Conservation (phyloP, 2,797 vertebrate genomes). For the Micromesistius poutassou region DNA sequence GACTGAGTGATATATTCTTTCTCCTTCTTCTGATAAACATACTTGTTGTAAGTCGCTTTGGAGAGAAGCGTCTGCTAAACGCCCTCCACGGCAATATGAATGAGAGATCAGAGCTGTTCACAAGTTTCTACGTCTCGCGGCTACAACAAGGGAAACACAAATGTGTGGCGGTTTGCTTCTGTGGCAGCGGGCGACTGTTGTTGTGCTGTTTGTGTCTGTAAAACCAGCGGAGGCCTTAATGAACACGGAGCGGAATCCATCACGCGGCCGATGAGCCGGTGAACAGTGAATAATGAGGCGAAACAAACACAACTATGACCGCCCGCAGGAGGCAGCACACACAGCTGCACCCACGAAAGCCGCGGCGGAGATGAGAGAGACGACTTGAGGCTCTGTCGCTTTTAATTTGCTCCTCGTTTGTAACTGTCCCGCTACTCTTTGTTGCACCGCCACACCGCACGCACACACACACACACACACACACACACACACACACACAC, state of each 20-base stretch:
- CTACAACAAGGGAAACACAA: background rate
- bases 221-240: constrained; percentile 8
- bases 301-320: background rate
- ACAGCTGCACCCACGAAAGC: background rate
- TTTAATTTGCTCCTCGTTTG: background rate
- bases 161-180: background rate
- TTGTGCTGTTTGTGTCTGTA: background rate
- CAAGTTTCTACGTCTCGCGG: too few species aligned
- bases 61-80: too few species aligned
- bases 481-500: background rate
- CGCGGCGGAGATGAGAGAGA: background rate
- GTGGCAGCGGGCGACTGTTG: too few species aligned
- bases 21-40: too few species aligned
- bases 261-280: constrained; percentile 1
- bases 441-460: background rate
- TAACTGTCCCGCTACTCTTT: background rate
- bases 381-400: background rate
- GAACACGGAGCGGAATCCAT: constrained; percentile 19
- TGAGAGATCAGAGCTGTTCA: too few species aligned
- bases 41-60: too few species aligned
- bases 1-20: too few species aligned
- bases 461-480: too few species aligned
- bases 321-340: background rate
- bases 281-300: constrained; percentile 1
- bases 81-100: too few species aligned